Evolutionary conservation across 2,113 vertebrate species (phyloP).

Genomic region (Centrocercus urophasianus): DNA sequence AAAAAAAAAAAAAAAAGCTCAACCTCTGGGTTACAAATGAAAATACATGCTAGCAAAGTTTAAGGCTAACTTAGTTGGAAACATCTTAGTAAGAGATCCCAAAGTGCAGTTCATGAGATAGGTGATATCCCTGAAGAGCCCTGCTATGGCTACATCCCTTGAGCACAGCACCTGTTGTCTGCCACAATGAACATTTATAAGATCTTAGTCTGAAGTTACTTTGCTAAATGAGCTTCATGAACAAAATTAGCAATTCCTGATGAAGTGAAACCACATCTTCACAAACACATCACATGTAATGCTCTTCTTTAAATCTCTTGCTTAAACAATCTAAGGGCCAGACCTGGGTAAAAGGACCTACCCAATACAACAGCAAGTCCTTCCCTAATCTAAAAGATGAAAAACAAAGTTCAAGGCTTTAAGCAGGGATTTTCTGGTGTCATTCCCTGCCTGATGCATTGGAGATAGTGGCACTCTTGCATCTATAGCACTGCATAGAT

Average conservation of each 20-base stretch:
- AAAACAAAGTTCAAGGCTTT: neutral
- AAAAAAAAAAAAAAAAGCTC: neutral
- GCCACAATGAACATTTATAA: neutral
- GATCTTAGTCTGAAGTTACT: neutral
- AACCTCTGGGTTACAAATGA: neutral
- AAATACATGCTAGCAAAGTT: neutral
- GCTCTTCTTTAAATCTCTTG: neutral
- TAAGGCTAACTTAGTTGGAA: neutral
- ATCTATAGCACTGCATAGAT: rapidly evolving
- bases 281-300: neutral
- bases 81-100: neutral
- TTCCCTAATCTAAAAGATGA: neutral
- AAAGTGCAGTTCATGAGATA: neutral
- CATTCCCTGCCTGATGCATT: neutral
- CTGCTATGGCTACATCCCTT: neutral
- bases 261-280: neutral
- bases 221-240: neutral
- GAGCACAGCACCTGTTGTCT: neutral
- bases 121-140: neutral
- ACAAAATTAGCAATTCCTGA: neutral
- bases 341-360: neutral
- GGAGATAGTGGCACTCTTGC: neutral
- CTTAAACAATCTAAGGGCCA: neutral
- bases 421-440: neutral
- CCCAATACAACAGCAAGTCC: neutral